Evolutionary conservation across 2,888 invertebrate species (phyloP), one percentile per base, ranked within the genome.

Genomic region (Flabesymbios commensalis): DNA sequence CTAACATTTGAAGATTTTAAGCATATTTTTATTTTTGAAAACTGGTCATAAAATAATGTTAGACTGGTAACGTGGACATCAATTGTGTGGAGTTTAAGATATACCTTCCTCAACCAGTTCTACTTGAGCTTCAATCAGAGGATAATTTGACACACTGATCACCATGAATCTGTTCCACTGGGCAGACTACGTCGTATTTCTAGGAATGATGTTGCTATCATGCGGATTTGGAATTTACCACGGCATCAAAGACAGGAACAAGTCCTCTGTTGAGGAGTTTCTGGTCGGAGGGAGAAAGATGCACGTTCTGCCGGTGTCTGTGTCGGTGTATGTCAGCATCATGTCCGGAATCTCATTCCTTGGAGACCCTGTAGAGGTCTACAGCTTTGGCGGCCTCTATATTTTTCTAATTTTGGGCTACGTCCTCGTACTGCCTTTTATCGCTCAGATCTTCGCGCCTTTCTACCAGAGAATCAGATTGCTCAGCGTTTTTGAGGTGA

Each of bases 201-300:
- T 28, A 14, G 17, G 47, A 7, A 52, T 64, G 10, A 55, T 67
- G 3, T 4, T 57, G 2, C 22, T 57, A 7, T 67, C 67, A n/a
- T 45, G 53, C 29, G 28, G 32, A 3, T 55, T 67, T 22, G 67
- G 81, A 1, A 61, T 80, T n/a, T 80, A 75, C 64, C 79, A 77
- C 68, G 81, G 86, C 76, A 86, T 86, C 29, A 85, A 63, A 17
- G 64, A 82, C 71, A 84, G 83, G 67, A 82, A 85, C 76, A 82
- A 85, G 75, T 88, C 66, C 81, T 89, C 79, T 14, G 78, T 75
- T 43, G 73, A 72, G 39, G 80, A 81, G 54, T 74, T 79, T 52
- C 72, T 82, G 4, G 74, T 80, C 63, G 80, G 80, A 7, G 68
- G 77, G 17, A 64, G 77, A 29, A 70, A 70, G 39, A 76, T 81